Evolutionary conservation across 2,797 vertebrate species (phyloP).

Genomic region (Hemitrygon akajei): DNA sequence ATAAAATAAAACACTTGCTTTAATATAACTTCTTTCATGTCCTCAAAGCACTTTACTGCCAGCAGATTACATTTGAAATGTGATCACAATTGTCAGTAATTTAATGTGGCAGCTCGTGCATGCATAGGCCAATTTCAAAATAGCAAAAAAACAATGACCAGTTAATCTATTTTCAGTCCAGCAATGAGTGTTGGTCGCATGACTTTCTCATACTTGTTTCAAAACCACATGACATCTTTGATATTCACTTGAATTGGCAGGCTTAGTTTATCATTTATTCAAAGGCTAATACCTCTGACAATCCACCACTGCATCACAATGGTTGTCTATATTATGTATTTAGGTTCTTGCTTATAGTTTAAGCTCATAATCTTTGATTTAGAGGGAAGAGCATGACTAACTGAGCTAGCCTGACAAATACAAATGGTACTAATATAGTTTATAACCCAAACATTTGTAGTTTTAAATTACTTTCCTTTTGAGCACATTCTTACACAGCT

Average conservation of each 20-base stretch:
- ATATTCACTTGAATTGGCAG: conserved; percentile 24
- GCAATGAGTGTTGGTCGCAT: neutral
- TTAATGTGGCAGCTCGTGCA: neutral
- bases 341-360: neutral
- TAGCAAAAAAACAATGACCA: conserved; percentile 3
- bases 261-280: conserved; percentile 10
- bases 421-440: neutral
- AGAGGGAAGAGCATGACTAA: neutral
- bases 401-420: neutral
- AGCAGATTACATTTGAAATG: neutral
- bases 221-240: neutral
- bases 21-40: neutral
- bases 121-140: neutral
- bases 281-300: neutral
- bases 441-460: neutral
- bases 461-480: neutral
- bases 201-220: neutral
- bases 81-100: neutral
- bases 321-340: neutral
- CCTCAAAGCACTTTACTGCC: neutral
- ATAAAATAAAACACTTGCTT: neutral
- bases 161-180: conserved; percentile 4
- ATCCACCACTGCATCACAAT: neutral
- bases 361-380: neutral
- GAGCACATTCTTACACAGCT: neutral